Evolutionary conservation across 1,140 invertebrate species (phyloP), one percentile per base, ranked within the genome.

Genomic region (Bradysia coprophila): DNA sequence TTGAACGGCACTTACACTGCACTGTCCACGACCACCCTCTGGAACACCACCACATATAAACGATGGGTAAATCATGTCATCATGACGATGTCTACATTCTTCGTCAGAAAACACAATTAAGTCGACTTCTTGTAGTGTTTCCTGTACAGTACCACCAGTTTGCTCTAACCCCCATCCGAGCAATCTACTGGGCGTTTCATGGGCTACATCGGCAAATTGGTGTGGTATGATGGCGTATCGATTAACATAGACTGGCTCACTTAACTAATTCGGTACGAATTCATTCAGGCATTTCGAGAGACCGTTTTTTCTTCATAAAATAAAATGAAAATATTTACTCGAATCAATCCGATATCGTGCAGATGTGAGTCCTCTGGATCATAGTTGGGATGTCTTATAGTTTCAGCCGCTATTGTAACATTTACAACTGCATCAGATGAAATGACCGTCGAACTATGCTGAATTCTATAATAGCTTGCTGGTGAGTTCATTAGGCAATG

Each of bases 21-120:
- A 64, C 44, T 64, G 62, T 9, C 62, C 62, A 43, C 54, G 57
- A 9, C 61, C 56, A 13, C 62, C 62, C 40, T 56, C 56, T 11
- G 49, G 48, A 31, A 58, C 44, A 2, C 62, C 63, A 4, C 56
- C 57, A 42, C 63, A 65, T 13, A 65, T 45, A 39, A 62, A 55
- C 8, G 47, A 56, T 0, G 42, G 18, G 40, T 59, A 49, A 15
- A 59, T 47, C 0, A 22, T 40, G n/a, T n/a, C n/a, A 16, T 51
- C 42, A 43, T 64, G 59, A 0, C 43, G 47, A 0, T 42, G 21
- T 24, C 49, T 51, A 37, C 62, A 65, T 42, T 63, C 56, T 19
- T 47, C 47, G 32, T 59, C 51, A 37, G 51, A 47, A 36, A 60
- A 63, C 8, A 55, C 48, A 22, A 54, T 48, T 24, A 63, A 46